These are phyloP conservation scores for Siderastrea siderea DNA, from an alignment of 92 coral and sea anemone species.

Conservation along the genomic window DNA sequence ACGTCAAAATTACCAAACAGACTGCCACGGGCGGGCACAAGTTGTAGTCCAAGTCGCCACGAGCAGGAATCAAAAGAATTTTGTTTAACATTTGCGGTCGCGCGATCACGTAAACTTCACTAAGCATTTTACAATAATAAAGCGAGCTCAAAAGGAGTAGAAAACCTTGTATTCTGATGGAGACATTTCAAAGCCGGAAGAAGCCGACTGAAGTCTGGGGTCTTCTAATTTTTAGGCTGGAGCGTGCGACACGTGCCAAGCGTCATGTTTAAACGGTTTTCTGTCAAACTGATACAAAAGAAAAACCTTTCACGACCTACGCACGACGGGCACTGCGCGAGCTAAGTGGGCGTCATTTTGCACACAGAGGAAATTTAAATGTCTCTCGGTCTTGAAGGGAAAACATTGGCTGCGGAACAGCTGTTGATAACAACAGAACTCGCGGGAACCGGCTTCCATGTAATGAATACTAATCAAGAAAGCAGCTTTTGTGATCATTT, in stretches of 20 bases:
- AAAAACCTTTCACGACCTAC: slow-evolving; percentile 34
- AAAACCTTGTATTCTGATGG: not conserved
- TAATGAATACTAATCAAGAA: slow-evolving; percentile 39
- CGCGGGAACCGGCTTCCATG: slow-evolving; percentile 50
- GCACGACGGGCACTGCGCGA: slow-evolving; percentile 18
- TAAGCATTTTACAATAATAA: not conserved
- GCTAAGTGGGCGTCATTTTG: slow-evolving; percentile 19
- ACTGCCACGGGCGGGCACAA: slow-evolving; percentile 14
- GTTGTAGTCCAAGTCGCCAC: not conserved
- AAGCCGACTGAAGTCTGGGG: not conserved
- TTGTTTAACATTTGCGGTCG: slow-evolving; percentile 14
- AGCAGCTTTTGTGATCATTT: slow-evolving; percentile 14
- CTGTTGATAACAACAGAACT: slow-evolving; percentile 45
- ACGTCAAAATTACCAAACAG: slow-evolving; percentile 43
- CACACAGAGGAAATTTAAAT: slow-evolving; percentile 36
- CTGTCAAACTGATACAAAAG: slow-evolving; percentile 60
- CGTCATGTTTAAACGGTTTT: slow-evolving; percentile 37
- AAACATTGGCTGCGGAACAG: slow-evolving; percentile 31
- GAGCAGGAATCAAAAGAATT: slow-evolving; percentile 14
- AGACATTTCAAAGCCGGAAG: not conserved
- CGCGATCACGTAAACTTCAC: slow-evolving; percentile 8
- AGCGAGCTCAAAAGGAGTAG: slow-evolving; percentile 1
- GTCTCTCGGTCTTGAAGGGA: slow-evolving; percentile 35
- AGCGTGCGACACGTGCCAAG: slow-evolving; percentile 84
- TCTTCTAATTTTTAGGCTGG: slow-evolving; percentile 17